These are phyloP conservation scores for Oreohelix idahoensis DNA, from an alignment of 1,140 invertebrate species.

Conservation along the genomic window DNA sequence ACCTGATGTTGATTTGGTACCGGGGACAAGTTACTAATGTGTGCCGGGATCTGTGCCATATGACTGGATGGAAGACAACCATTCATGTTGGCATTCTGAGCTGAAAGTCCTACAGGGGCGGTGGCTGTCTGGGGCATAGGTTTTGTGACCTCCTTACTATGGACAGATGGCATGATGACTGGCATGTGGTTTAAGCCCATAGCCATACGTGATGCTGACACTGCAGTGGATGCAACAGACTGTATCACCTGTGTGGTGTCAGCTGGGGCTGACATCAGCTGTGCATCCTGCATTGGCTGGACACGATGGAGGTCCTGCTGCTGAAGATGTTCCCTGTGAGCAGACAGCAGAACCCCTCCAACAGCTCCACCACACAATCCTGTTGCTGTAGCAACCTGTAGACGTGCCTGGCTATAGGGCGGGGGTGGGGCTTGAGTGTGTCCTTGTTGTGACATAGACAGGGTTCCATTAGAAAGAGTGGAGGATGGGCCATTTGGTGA, in stretches of 20 bases:
- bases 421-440: conserved; percentile 47
- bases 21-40: conserved; percentile 31
- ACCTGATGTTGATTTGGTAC: conserved; percentile 39
- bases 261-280: not conserved
- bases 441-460: conserved; percentile 47
- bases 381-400: not conserved
- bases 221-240: conserved; percentile 66
- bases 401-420: conserved; percentile 70
- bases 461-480: not conserved
- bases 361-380: conserved; percentile 9
- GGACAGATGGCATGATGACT: conserved; percentile 96
- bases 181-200: conserved; percentile 82
- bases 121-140: conserved; percentile 94
- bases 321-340: conserved; percentile 45
- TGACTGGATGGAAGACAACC: conserved; percentile 37
- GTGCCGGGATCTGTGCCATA: conserved; percentile 45
- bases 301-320: conserved; percentile 84
- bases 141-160: conserved; percentile 89
- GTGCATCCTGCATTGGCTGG: conserved; percentile 3
- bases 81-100: conserved; percentile 26
- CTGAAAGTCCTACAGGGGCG: conserved; percentile 80
- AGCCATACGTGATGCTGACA: conserved; percentile 64
- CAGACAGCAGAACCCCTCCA: conserved; percentile 29
- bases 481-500: not conserved
- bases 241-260: conserved; percentile 19